Percentiles rank a stretch among this genome's conserved stretches.
These are phyloP conservation scores for Heliconius nattereri DNA, from an alignment of 1,140 invertebrate species.

Conservation along the genomic window DNA sequence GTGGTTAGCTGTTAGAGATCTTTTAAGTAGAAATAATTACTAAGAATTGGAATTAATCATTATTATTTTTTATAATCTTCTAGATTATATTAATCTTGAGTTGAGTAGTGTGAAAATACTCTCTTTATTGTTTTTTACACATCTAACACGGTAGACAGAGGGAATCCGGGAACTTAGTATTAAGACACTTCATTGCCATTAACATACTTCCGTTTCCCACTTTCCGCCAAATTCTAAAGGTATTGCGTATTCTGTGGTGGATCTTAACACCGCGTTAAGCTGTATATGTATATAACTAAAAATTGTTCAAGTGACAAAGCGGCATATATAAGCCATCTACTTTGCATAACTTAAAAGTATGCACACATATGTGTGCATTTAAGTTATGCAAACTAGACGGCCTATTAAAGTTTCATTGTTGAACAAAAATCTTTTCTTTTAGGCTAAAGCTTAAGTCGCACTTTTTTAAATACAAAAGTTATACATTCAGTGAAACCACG, in stretches of 20 bases:
- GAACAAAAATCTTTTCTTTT: constrained; percentile 7
- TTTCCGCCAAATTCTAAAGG: too few relatives aligned
- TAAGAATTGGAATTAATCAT: background rate
- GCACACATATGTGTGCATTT: constrained; percentile 24
- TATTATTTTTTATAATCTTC: background rate
- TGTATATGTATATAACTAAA: background rate
- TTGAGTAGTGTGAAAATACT: too few relatives aligned
- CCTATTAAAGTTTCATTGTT: constrained; percentile 11
- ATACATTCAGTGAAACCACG: constrained; percentile 2
- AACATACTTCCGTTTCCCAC: too few relatives aligned
- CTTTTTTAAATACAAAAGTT: constrained; percentile 14
- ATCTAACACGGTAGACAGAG: too few relatives aligned
- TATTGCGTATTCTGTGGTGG: too few relatives aligned
- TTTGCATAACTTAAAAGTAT: background rate
- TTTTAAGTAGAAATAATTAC: background rate
- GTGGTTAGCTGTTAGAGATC: constrained; percentile 14
- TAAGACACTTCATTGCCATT: too few relatives aligned
- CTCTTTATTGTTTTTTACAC: too few relatives aligned
- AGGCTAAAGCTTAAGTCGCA: constrained; percentile 3
- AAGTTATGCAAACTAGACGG: background rate
- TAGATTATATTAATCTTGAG: too few relatives aligned
- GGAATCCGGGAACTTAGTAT: too few relatives aligned
- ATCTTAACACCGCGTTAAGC: too few relatives aligned
- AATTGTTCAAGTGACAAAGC: background rate
- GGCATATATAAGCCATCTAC: too few relatives aligned